phyloP scores from a whole-genome alignment of 1,140 invertebrate genomes.

The Amyelois transitella region DNA sequence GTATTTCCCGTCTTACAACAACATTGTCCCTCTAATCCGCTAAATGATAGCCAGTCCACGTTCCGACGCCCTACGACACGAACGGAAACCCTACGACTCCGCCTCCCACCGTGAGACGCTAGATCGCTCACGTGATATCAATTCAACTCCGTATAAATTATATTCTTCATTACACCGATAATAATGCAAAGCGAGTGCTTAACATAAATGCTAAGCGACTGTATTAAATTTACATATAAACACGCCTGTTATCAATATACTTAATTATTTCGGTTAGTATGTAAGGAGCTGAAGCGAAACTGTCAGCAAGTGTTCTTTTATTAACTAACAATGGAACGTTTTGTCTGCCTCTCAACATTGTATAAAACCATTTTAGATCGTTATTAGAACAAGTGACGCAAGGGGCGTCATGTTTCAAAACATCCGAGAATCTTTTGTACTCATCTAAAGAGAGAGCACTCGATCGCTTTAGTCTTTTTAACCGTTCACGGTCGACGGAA shows the following conservation, averaged over 20 bases:
- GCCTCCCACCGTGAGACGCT: no score
- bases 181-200: conserved; percentile 5
- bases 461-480: conserved; percentile 17
- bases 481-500: conserved; percentile 16
- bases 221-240: neutral
- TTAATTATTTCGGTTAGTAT: neutral
- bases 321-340: conserved; percentile 19
- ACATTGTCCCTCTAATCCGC: conserved; percentile 12
- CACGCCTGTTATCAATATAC: conserved; percentile 3
- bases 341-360: conserved; percentile 10
- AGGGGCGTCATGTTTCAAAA: conserved; percentile 26
- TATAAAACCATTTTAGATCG: conserved; percentile 15
- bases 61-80: conserved; percentile 10
- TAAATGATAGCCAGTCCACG: neutral
- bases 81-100: conserved; percentile 31
- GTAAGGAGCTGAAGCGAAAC: conserved; percentile 20
- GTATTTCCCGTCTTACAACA: conserved; percentile 21
- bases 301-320: conserved; percentile 1
- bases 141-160: no score
- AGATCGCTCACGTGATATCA: neutral
- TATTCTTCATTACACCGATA: no score
- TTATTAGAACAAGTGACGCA: conserved; percentile 26
- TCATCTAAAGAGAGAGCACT: conserved; percentile 25
- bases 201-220: conserved; percentile 1
- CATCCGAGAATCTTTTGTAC: conserved; percentile 24